Percentiles rank a stretch among this genome's conserved stretches.
Conservation (phyloP, 2,113 vertebrate genomes). For the Mugil cephalus region DNA sequence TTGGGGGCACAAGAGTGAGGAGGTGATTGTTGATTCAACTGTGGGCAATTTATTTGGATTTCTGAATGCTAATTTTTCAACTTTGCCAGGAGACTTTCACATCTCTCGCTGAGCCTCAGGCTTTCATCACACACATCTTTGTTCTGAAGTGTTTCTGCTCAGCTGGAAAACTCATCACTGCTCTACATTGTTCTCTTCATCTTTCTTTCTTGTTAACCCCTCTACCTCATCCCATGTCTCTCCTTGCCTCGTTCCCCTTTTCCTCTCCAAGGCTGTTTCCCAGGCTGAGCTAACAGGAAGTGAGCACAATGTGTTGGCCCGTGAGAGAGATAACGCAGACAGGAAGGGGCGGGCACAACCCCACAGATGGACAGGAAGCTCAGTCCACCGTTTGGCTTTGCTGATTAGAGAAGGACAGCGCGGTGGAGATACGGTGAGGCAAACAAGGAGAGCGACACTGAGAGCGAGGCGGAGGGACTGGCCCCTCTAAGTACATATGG, state of each 20-base stretch:
- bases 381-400: slow-evolving; percentile 62
- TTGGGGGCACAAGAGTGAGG: neutral
- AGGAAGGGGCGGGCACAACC: slow-evolving; percentile 71
- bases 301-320: slow-evolving; percentile 73
- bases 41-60: neutral
- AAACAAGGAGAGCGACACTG: slow-evolving; percentile 13
- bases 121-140: slow-evolving; percentile 18
- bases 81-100: neutral
- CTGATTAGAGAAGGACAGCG: slow-evolving; percentile 53
- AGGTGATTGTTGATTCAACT: rapidly evolving
- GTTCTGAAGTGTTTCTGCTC: slow-evolving; percentile 33
- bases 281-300: slow-evolving; percentile 68
- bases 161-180: slow-evolving; percentile 50
- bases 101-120: neutral
- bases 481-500: slow-evolving; percentile 40
- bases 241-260: slow-evolving; percentile 27
- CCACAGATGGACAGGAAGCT: slow-evolving; percentile 73
- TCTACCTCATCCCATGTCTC: slow-evolving; percentile 3
- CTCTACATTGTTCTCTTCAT: slow-evolving; percentile 46
- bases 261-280: slow-evolving; percentile 59
- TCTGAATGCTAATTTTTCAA: neutral
- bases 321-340: slow-evolving; percentile 67
- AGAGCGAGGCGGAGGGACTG: slow-evolving; percentile 38
- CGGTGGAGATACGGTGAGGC: slow-evolving; percentile 5
- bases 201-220: slow-evolving; percentile 19